phyloP scores from a whole-genome alignment of 2,113 vertebrate genomes.

The Gorilla gorilla region DNA sequence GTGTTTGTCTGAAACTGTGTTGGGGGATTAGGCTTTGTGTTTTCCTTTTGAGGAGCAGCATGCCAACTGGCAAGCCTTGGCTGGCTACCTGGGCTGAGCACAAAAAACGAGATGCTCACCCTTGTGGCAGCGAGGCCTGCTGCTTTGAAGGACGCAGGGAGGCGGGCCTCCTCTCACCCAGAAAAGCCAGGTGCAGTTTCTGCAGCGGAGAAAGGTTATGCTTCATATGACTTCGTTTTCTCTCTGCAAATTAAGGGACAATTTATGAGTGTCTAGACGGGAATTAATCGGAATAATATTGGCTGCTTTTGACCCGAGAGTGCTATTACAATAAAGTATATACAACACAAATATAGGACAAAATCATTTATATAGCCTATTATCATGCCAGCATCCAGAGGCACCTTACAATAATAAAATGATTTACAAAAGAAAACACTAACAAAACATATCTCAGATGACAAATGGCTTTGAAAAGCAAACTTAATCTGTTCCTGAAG shows the following conservation, averaged over 20 bases:
- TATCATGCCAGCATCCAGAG: constrained; percentile 78
- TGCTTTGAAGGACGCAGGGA: constrained; percentile 25
- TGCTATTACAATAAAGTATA: constrained; percentile 82
- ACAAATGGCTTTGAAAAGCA: constrained; percentile 70
- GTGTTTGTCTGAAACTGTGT: constrained; percentile 84
- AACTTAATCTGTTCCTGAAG: constrained; percentile 75
- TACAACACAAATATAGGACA: constrained; percentile 84
- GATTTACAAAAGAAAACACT: constrained; percentile 80
- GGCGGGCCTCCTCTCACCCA: not conserved
- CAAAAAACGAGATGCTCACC: constrained; percentile 11
- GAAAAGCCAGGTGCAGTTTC: constrained; percentile 42
- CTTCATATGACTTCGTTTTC: constrained; percentile 70
- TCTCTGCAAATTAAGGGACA: constrained; percentile 82
- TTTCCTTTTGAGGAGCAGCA: constrained; percentile 63
- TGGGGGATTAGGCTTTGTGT: constrained; percentile 82
- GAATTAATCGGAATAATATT: constrained; percentile 84
- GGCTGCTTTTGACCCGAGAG: constrained; percentile 81
- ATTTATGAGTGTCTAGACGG: constrained; percentile 82
- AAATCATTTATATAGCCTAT: constrained; percentile 81
- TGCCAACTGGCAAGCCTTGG: constrained; percentile 56
- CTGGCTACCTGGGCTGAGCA: not conserved
- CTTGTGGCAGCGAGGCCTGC: not conserved
- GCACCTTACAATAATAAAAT: constrained; percentile 79
- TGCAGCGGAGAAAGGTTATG: constrained; percentile 63
- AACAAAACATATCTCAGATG: constrained; percentile 68